Conservation (phyloP, 2,888 invertebrate genomes). For the Aspidiotus destructor region DNA sequence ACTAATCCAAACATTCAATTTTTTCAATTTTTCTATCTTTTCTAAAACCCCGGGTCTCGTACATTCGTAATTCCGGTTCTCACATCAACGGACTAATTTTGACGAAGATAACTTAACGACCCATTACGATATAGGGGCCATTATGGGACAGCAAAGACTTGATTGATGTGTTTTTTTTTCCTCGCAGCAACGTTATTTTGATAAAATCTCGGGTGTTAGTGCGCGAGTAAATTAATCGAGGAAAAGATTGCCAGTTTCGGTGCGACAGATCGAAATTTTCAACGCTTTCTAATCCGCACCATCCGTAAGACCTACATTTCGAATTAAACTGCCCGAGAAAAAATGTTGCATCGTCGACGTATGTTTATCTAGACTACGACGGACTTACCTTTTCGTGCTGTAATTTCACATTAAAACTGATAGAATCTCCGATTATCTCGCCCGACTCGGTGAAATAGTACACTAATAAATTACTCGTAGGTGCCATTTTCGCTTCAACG, state of each 20-base stretch:
- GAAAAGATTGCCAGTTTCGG: background rate
- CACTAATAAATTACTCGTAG: slow-evolving; percentile 55
- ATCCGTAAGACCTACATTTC: background rate
- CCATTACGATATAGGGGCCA: no score
- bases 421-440: slow-evolving; percentile 57
- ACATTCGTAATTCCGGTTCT: no score
- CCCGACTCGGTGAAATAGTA: slow-evolving; percentile 58
- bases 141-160: no score
- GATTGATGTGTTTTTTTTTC: no score
- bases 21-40: no score
- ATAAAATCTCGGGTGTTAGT: no score
- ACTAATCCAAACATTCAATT: no score
- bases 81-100: no score
- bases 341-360: background rate
- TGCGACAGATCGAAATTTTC: background rate
- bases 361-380: background rate
- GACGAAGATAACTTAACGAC: no score
- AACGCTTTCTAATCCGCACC: background rate
- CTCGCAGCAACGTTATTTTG: no score
- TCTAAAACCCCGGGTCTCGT: no score
- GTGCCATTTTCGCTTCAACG: slow-evolving; percentile 57
- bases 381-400: slow-evolving; percentile 47
- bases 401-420: slow-evolving; percentile 54
- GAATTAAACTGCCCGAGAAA: background rate
- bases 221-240: no score